Base-by-base conservation (phyloP, 1,140 invertebrate species). In the Nasonia giraulti region DNA sequence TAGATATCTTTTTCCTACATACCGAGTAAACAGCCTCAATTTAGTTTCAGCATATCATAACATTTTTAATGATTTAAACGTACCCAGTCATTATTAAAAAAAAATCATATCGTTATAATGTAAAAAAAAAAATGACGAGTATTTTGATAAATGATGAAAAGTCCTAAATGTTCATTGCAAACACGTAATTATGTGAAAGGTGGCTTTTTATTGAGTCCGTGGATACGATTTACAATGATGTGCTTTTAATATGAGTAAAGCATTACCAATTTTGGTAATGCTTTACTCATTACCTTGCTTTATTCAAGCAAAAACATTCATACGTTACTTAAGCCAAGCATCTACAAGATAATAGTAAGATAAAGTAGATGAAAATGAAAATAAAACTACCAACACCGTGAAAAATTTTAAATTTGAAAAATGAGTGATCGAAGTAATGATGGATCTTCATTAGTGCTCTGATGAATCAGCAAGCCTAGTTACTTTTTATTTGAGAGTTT, bases 401-500 rank as follows among this genome's bases (percentile, higher is more conserved):
- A 62, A 62, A 6, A 20, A 62, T 50, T 1, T 62, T 5, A 20
- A 62, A n/a, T 62, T 6, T 62, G 0, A 62, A 3, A 87, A 85
- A 76, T 55, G 79, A 87, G 87, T 88, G 87, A 89, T 88, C 37
- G 37, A 44, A 55, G 8, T 44, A 75, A 44, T n/a, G 40, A 75
- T 31, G 12, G 2, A 55, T 44, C 2, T 6, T 27, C 76, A 86
- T 87, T 71, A 31, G 14, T 71, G n/a, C 11, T 20, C 14, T 20
- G 69, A 2, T 71, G 69, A 71, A 31, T 71, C 14, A 12, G 4
- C 31, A 89, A 88, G 89, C 89, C 89, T 93, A 92, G 87, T 92
- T 91, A 86, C 87, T 89, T 88, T 93, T 92, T 79, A 86, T 87
- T 84, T 90, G 86, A 87, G 87, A 90, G 89, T 91, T 92, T 89